phyloP scores from a whole-genome alignment of 1,140 invertebrate genomes.

The Hyles euphorbiae region DNA sequence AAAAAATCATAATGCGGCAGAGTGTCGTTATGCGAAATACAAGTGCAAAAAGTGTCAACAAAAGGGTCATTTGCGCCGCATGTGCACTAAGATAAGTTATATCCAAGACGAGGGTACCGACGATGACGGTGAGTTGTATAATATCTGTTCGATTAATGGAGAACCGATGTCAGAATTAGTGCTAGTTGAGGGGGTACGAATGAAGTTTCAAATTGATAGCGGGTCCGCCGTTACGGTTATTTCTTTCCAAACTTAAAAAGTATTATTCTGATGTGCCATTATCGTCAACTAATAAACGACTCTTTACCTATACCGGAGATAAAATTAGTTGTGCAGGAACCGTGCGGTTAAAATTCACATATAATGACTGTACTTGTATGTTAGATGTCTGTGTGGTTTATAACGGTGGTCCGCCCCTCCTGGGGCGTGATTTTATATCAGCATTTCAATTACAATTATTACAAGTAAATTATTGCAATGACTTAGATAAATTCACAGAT shows the following conservation, averaged over 20 bases:
- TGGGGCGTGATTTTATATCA: slow-evolving; percentile 19
- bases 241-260: not conserved
- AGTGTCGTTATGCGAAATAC: slow-evolving; percentile 3
- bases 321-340: slow-evolving; percentile 4
- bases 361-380: not conserved
- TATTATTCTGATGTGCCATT: slow-evolving; percentile 11
- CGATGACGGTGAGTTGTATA: slow-evolving; percentile 14
- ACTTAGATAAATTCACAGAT: not conserved
- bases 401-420: slow-evolving; percentile 15
- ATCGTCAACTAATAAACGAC: slow-evolving; percentile 8
- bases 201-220: slow-evolving; percentile 17
- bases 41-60: slow-evolving; percentile 5
- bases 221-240: slow-evolving; percentile 12
- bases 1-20: slow-evolving; percentile 1
- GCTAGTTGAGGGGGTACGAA: slow-evolving; percentile 3
- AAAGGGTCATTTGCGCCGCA: slow-evolving; percentile 12
- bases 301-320: slow-evolving; percentile 10
- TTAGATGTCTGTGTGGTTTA: slow-evolving; percentile 12
- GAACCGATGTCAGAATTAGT: slow-evolving; percentile 12
- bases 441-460: slow-evolving; percentile 12
- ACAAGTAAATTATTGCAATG: slow-evolving; percentile 16
- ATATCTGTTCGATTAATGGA: slow-evolving; percentile 13
- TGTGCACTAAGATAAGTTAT: slow-evolving; percentile 12
- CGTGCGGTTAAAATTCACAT: slow-evolving; percentile 6
- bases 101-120: slow-evolving; percentile 1